phyloP scores from a whole-genome alignment of 2,113 vertebrate genomes.

The Loxodonta africana region DNA sequence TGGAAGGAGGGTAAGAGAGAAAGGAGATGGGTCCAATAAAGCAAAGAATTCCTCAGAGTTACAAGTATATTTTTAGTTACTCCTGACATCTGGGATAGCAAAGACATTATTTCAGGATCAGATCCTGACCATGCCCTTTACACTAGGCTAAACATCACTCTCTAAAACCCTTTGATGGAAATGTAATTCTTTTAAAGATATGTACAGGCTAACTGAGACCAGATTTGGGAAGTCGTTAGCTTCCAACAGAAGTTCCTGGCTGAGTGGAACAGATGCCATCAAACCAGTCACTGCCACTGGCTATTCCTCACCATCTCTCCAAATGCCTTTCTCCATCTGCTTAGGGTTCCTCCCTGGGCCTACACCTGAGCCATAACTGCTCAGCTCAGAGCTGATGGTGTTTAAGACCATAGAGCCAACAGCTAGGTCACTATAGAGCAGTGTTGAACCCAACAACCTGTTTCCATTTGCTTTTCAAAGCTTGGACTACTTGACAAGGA shows the following conservation, averaged over 20 bases:
- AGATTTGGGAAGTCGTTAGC: slow-evolving; percentile 83
- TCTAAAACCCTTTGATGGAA: slow-evolving; percentile 87
- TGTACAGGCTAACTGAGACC: slow-evolving; percentile 87
- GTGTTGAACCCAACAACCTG: not conserved
- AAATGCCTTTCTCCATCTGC: not conserved
- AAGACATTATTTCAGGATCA: slow-evolving; percentile 76
- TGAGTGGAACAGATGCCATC: slow-evolving; percentile 82
- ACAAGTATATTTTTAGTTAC: slow-evolving; percentile 75
- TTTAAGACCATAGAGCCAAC: not conserved
- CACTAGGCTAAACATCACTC: slow-evolving; percentile 84
- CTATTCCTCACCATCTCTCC: not conserved
- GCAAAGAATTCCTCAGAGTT: slow-evolving; percentile 71
- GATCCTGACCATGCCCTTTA: slow-evolving; percentile 76
- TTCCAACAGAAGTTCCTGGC: slow-evolving; percentile 81
- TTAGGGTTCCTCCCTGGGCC: not conserved
- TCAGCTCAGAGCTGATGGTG: not conserved
- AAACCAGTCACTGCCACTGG: slow-evolving; percentile 75
- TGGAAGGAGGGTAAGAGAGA: slow-evolving; percentile 61
- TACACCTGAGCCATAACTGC: not conserved
- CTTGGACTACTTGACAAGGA: not conserved
- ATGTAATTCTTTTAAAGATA: slow-evolving; percentile 88
- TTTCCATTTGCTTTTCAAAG: slow-evolving; percentile 52
- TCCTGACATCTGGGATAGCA: slow-evolving; percentile 63
- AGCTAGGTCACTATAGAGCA: not conserved
- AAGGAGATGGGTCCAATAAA: slow-evolving; percentile 60